Evolutionary conservation across 92 coral and sea anemone genomes (phyloP).

Genomic region (Epizoanthus illoricatus): DNA sequence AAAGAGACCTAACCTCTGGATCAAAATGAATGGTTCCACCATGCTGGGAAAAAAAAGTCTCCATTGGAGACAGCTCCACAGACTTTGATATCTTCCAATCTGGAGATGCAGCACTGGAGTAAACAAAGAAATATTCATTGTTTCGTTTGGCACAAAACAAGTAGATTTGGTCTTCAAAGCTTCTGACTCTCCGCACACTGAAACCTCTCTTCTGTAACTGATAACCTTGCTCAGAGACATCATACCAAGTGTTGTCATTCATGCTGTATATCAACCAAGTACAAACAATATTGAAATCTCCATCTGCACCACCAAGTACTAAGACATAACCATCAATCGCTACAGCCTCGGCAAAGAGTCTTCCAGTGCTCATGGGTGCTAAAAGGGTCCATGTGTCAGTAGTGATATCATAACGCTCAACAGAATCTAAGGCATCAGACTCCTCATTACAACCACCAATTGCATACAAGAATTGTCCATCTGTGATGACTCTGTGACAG

Average conservation of each 20-base stretch:
- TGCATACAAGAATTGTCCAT: too few species aligned
- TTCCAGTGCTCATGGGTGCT: too few species aligned
- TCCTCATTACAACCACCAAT: too few species aligned
- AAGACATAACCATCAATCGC: neutral
- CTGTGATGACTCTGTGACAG: too few species aligned
- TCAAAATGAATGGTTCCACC: neutral
- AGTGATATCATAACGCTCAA: too few species aligned
- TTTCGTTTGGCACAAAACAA: neutral
- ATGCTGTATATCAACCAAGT: slow-evolving; percentile 7
- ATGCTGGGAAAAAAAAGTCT: neutral
- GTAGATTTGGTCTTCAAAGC: slow-evolving; percentile 15
- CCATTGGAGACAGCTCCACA: neutral
- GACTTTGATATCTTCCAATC: slow-evolving; percentile 20
- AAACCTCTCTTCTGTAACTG: neutral
- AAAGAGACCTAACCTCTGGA: neutral
- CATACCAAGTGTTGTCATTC: slow-evolving; percentile 4
- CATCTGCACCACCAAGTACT: slow-evolving; percentile 12
- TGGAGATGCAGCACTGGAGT: neutral
- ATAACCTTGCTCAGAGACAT: neutral
- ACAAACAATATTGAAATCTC: neutral
- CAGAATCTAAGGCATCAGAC: too few species aligned
- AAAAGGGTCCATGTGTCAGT: too few species aligned
- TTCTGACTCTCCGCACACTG: neutral
- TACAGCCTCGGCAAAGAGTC: slow-evolving; percentile 13
- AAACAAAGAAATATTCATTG: slow-evolving; percentile 9